A percentile compares a stretch with the other conserved stretches of the same genome.
Conservation (phyloP, 2,888 invertebrate species). For the Parnassius glacialis region DNA sequence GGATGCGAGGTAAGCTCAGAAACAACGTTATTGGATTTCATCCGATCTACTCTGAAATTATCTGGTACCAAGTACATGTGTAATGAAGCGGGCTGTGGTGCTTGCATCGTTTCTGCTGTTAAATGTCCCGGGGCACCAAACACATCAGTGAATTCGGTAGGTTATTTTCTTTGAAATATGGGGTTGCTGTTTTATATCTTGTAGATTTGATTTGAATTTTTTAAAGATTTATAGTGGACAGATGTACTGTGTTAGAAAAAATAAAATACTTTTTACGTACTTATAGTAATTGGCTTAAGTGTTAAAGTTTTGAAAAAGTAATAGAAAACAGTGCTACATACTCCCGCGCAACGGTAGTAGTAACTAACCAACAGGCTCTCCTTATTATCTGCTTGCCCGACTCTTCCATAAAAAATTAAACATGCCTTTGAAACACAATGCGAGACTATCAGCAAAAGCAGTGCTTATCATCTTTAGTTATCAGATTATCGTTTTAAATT, state of each 20-base stretch:
- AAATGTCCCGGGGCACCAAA: slow-evolving; percentile 41
- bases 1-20: slow-evolving; percentile 74
- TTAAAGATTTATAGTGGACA: background rate
- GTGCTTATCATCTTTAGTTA: too few species aligned
- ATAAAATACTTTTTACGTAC: background rate
- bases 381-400: too few species aligned
- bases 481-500: too few species aligned
- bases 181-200: background rate
- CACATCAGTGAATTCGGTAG: slow-evolving; percentile 12
- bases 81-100: slow-evolving; percentile 85
- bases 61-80: slow-evolving; percentile 86
- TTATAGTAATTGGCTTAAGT: background rate
- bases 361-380: too few species aligned
- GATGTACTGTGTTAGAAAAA: background rate
- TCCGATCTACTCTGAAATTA: slow-evolving; percentile 78
- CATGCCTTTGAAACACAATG: too few species aligned
- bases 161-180: background rate
- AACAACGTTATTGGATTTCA: slow-evolving; percentile 81
- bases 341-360: too few species aligned
- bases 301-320: background rate
- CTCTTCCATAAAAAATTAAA: background rate
- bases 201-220: background rate
- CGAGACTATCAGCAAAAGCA: too few species aligned
- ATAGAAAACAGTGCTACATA: background rate
- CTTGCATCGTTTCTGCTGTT: slow-evolving; percentile 78